These are phyloP conservation scores for Aythya baeri DNA, from an alignment of 2,113 vertebrate species.

Conservation along the genomic window DNA sequence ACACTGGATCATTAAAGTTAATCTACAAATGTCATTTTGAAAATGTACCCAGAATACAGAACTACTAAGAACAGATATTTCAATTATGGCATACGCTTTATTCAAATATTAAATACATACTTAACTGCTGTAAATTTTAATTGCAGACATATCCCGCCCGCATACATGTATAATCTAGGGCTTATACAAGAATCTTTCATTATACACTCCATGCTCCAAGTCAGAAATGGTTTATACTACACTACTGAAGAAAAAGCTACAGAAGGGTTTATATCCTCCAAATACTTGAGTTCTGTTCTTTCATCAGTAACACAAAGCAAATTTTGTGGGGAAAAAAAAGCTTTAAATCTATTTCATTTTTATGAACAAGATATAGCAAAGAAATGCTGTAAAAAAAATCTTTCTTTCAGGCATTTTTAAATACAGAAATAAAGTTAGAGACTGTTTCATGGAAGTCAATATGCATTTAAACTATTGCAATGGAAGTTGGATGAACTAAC, in stretches of 20 bases:
- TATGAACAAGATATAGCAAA: not conserved
- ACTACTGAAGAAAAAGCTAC: not conserved
- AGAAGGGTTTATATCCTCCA: not conserved
- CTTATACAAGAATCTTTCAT: constrained; percentile 16
- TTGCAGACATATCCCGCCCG: constrained; percentile 47
- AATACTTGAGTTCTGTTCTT: not conserved
- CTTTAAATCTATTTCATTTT: not conserved
- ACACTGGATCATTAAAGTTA: not conserved
- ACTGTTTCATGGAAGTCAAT: not conserved
- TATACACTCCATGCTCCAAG: constrained; percentile 24
- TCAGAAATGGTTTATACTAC: constrained; percentile 35
- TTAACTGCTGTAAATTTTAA: constrained; percentile 59
- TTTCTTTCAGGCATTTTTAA: not conserved
- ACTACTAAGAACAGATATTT: not conserved
- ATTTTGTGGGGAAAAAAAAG: not conserved
- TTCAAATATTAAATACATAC: not conserved
- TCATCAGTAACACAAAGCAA: not conserved
- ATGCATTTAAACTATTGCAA: constrained; percentile 9
- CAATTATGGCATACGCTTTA: not conserved
- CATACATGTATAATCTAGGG: constrained; percentile 30
- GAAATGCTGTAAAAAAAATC: not conserved
- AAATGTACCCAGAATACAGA: not conserved
- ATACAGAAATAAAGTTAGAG: constrained; percentile 57
- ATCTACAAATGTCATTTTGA: constrained; percentile 32
- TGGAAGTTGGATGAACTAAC: constrained; percentile 43